Base-by-base conservation (phyloP, 92 coral and sea anemone genomes). In the Parazoanthus darwini region DNA sequence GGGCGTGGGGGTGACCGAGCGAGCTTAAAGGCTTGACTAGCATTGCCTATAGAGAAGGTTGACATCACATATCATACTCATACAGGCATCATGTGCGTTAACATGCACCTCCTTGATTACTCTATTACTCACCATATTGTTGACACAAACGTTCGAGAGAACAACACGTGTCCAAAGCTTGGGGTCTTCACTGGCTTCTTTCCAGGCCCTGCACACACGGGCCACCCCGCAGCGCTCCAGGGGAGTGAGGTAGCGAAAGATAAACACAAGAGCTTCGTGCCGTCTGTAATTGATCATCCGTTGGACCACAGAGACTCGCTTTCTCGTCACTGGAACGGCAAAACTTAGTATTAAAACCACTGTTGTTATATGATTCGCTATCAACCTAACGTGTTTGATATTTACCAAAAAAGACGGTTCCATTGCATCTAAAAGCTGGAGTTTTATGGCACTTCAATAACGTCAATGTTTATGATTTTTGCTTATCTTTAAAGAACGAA, bases 201-300 rank as follows among this genome's bases (percentile, higher is more conserved):
- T 88, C 98, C 98, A 95, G 77, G 91, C 94, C 44, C 93, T 92
- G 86, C 96, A 95, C 66, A 95, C 96, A 77, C 90, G 90, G n/a
- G 96, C 91, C 92, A 95, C 81, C 85, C 96, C 93, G 78, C 98
- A 95, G 67, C 94, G 92, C 78, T 95, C 98, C 66, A 95, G 86
- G 8, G 98, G 96, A 29, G 90, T 79, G 26, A 95, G 90, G 88
- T 90, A 81, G 13, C 91, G 90, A 59, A 95, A 95, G 39, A 93
- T 79, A n/a, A 93, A 89, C 79, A 91, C 65, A 26, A 95, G 71
- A 13, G 93, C 91, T 66, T 91, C 93, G 11, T 86, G 95, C 11
- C 89, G 90, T 15, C 88, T 86, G 37, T 56, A 46, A 8, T 44
- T 72, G 2, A 76, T 81, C 70, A 68, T 36, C 72, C 50, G 80